Evolutionary conservation across 1,140 invertebrate species (phyloP).

Genomic region (Drosophila triauraria): DNA sequence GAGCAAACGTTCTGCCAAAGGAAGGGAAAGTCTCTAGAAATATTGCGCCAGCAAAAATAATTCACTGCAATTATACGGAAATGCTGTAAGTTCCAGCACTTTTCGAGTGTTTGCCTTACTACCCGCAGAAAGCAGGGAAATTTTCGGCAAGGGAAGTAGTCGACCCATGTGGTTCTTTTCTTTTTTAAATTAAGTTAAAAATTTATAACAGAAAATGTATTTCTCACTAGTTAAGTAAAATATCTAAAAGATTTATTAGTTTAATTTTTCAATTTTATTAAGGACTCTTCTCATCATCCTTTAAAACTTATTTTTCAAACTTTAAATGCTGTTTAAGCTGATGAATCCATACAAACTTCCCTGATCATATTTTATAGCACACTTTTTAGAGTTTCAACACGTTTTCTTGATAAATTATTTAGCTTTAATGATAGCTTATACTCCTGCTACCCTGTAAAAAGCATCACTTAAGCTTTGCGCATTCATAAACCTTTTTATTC

Average conservation of each 20-base stretch:
- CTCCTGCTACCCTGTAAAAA: constrained; percentile 18
- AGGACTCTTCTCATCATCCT: too few species aligned
- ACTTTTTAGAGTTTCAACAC: too few species aligned
- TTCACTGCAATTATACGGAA: constrained; percentile 61
- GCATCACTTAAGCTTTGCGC: constrained; percentile 21
- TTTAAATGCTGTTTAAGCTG: too few species aligned
- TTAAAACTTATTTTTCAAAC: too few species aligned
- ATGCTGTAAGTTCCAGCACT: constrained; percentile 19
- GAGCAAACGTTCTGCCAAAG: constrained; percentile 42
- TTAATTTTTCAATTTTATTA: too few species aligned
- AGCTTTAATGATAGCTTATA: background rate
- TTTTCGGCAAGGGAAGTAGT: background rate
- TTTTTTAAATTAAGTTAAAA: too few species aligned
- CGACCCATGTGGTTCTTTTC: background rate
- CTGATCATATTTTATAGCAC: background rate
- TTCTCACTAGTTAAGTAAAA: too few species aligned
- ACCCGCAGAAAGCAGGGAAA: constrained; percentile 9
- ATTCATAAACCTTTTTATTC: constrained; percentile 49
- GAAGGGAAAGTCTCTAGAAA: constrained; percentile 21
- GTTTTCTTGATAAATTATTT: too few species aligned
- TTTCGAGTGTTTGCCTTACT: constrained; percentile 45
- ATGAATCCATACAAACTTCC: too few species aligned
- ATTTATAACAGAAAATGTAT: too few species aligned
- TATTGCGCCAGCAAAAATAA: constrained; percentile 50
- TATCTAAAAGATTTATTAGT: too few species aligned